These are phyloP conservation scores for Molorchus minor DNA, from an alignment of 2,888 invertebrate species.

Conservation along the genomic window DNA sequence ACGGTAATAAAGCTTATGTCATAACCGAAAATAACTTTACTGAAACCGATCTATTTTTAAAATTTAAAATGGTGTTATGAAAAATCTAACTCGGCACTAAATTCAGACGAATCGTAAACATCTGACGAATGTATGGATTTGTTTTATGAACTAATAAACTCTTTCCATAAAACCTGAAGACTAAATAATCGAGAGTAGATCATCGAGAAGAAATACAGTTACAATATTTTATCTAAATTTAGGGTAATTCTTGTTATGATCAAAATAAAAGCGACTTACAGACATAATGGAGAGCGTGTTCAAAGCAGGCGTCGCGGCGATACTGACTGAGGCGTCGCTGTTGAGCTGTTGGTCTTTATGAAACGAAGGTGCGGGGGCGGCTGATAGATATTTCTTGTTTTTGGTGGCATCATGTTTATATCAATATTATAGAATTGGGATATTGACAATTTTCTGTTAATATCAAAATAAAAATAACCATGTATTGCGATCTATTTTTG, in stretches of 20 bases:
- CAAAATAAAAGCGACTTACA: conserved; percentile 51
- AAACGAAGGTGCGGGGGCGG: conserved; percentile 55
- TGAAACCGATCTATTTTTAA: conserved; percentile 41
- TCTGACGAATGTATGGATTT: no score
- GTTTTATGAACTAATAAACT: no score
- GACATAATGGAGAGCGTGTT: conserved; percentile 52
- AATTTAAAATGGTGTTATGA: conserved; percentile 27
- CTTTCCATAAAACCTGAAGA: no score
- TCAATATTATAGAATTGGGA: no score
- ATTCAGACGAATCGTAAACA: conserved; percentile 18
- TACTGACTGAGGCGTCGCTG: conserved; percentile 63
- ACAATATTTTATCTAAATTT: no score
- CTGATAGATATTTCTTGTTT: conserved; percentile 45
- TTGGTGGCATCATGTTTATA: conserved; percentile 44
- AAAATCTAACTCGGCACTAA: conserved; percentile 26
- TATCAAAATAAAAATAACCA: no score
- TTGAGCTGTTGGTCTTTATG: conserved; percentile 56
- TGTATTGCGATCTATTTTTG: no score
- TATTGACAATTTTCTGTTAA: no score
- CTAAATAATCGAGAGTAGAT: no score
- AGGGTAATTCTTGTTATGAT: no score
- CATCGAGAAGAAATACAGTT: no score
- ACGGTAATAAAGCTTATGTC: no score
- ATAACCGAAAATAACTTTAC: conserved; percentile 52
- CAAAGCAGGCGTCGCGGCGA: conserved; percentile 64